A percentile compares a stretch with the other conserved stretches of the same genome.
Conservation (phyloP, 2,888 invertebrate genomes). For the Euclidia mi region DNA sequence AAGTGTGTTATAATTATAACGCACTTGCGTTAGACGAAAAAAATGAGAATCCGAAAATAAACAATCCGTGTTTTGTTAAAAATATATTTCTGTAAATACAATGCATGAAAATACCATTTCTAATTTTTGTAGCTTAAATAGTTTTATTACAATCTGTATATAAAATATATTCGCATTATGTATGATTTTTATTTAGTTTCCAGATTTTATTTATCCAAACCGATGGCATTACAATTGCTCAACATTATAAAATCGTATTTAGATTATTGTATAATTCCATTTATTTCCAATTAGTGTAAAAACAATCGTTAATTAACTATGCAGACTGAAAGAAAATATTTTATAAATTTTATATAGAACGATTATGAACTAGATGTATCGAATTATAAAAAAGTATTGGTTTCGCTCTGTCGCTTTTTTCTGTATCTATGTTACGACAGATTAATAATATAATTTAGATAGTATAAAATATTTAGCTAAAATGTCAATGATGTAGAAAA, state of each 20-base stretch:
- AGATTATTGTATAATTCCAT: conserved; percentile 53
- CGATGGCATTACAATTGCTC: conserved; percentile 45
- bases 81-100: conserved; percentile 50
- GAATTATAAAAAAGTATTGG: conserved; percentile 15
- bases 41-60: conserved; percentile 12
- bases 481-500: conserved; percentile 57
- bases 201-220: conserved; percentile 31
- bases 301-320: conserved; percentile 40
- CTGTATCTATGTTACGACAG: conserved; percentile 22
- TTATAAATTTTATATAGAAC: conserved; percentile 60
- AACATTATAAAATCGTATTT: conserved; percentile 38
- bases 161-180: conserved; percentile 42
- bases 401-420: conserved; percentile 31
- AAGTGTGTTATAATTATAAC: not conserved
- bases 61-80: conserved; percentile 34
- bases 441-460: conserved; percentile 41
- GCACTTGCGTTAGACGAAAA: not conserved
- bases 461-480: conserved; percentile 53
- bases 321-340: conserved; percentile 65
- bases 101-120: conserved; percentile 41
- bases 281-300: conserved; percentile 51
- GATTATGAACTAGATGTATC: conserved; percentile 27
- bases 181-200: conserved; percentile 35
- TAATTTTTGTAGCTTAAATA: conserved; percentile 32
- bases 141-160: conserved; percentile 40